Evolutionary conservation across 2,797 vertebrate species (phyloP).

Genomic region (Enteromius viviparus): DNA sequence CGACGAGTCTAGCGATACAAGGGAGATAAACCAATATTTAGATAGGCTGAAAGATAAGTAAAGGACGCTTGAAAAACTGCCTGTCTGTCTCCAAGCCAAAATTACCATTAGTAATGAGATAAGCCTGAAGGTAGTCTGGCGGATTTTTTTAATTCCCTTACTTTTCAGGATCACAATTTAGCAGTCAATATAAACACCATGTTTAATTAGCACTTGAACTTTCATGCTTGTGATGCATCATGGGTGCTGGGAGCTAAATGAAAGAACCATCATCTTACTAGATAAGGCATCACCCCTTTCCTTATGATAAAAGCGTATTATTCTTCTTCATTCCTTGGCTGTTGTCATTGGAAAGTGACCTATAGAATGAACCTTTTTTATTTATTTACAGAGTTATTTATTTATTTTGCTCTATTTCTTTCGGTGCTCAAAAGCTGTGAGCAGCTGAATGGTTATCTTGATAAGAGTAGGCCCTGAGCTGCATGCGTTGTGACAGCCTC

Average conservation of each 20-base stretch:
- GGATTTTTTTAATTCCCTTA: constrained; percentile 39
- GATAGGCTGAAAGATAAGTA: constrained; percentile 48
- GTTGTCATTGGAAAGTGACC: constrained; percentile 53
- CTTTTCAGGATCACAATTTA: constrained; percentile 37
- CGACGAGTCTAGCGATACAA: constrained; percentile 20
- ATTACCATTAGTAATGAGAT: constrained; percentile 48
- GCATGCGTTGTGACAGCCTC: constrained; percentile 59
- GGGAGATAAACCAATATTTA: constrained; percentile 38
- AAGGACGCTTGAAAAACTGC: constrained; percentile 39
- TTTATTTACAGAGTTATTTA: constrained; percentile 33
- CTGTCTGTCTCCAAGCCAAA: constrained; percentile 34
- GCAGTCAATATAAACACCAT: constrained; percentile 40
- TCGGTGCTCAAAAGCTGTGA: constrained; percentile 36
- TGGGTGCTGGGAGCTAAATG: constrained; percentile 21
- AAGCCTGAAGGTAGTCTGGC: constrained; percentile 41
- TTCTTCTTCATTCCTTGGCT: constrained; percentile 47
- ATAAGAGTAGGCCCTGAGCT: constrained; percentile 61
- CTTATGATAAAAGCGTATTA: constrained; percentile 37
- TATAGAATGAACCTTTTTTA: constrained; percentile 24
- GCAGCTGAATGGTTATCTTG: constrained; percentile 59
- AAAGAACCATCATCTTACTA: constrained; percentile 20
- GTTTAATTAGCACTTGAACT: constrained; percentile 51
- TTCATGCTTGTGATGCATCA: neutral
- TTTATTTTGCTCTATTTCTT: constrained; percentile 48
- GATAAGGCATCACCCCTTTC: constrained; percentile 39